These are phyloP conservation scores for Haliaeetus leucogaster DNA, from an alignment of 2,113 vertebrate species.

Conservation along the genomic window DNA sequence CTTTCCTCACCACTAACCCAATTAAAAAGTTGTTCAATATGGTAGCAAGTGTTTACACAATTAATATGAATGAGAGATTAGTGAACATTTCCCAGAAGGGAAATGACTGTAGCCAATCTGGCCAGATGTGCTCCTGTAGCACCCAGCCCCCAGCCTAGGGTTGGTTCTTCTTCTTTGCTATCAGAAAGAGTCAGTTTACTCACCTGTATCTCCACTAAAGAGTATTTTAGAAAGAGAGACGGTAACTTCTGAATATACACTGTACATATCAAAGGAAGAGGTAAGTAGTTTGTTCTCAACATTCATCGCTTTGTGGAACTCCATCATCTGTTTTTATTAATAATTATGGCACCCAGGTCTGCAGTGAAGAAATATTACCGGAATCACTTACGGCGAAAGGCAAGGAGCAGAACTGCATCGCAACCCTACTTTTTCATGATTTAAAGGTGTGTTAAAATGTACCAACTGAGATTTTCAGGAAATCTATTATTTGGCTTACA, in stretches of 20 bases:
- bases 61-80: not conserved
- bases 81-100: not conserved
- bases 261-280: not conserved
- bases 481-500: conserved; percentile 70
- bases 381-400: not conserved
- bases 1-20: not conserved
- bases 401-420: conserved; percentile 3
- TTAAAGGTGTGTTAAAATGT: not conserved
- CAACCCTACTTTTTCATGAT: conserved; percentile 8
- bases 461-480: conserved; percentile 51
- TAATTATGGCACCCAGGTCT: not conserved
- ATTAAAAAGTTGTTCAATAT: not conserved
- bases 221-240: not conserved
- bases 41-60: not conserved
- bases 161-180: not conserved
- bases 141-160: not conserved
- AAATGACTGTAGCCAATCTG: not conserved
- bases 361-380: not conserved
- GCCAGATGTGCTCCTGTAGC: not conserved
- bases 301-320: not conserved
- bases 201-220: not conserved
- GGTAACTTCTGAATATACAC: not conserved
- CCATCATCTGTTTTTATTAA: not conserved
- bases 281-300: not conserved
- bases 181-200: not conserved